phyloP scores from a whole-genome alignment of 2,113 vertebrate genomes.

The Alouatta palliata region DNA sequence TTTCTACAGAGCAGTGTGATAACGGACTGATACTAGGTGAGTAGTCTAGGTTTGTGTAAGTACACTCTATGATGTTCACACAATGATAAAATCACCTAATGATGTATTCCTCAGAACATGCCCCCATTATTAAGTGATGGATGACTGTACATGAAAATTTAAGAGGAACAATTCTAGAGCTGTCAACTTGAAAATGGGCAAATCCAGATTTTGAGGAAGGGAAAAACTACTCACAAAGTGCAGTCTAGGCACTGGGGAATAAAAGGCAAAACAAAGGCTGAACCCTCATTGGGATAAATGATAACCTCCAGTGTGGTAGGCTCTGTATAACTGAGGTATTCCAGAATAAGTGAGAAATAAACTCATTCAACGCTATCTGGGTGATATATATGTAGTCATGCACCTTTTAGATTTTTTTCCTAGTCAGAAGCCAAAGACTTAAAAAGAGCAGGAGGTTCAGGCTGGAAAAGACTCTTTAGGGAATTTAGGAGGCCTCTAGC shows the following conservation, averaged over 20 bases:
- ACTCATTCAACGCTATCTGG: too few relatives aligned
- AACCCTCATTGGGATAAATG: neutral
- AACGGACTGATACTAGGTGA: neutral
- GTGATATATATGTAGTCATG: neutral
- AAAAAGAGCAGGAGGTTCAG: neutral
- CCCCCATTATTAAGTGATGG: neutral
- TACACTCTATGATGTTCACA: neutral
- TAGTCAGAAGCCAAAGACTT: neutral
- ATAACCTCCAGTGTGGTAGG: neutral
- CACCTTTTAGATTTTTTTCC: neutral
- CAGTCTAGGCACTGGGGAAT: neutral
- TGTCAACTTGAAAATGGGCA: neutral
- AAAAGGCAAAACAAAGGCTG: neutral
- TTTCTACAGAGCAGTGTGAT: too few relatives aligned
- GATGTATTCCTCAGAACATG: neutral
- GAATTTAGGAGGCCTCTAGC: neutral
- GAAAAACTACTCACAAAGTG: neutral
- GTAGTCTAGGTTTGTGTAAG: neutral
- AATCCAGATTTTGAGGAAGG: neutral
- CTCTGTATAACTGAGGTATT: accelerated
- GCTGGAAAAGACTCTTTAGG: neutral
- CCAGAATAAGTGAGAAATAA: neutral
- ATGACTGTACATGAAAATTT: neutral
- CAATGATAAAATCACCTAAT: neutral
- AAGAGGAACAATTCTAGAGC: neutral